Evolutionary conservation across 1,140 invertebrate genomes (phyloP).

Genomic region (Octopus sinensis): DNA sequence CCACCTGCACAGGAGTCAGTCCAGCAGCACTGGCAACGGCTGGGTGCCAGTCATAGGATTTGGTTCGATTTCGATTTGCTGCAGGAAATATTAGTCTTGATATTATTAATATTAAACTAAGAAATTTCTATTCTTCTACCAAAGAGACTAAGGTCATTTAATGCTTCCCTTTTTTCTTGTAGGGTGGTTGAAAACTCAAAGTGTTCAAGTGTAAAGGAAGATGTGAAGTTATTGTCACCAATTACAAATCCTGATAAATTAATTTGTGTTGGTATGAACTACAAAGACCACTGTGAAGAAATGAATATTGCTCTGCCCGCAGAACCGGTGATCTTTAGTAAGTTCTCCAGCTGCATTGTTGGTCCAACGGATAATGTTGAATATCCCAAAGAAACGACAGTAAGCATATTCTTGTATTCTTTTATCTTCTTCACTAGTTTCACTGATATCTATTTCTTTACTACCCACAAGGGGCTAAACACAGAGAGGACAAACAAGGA

Average conservation of each 20-base stretch:
- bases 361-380: constrained; percentile 73
- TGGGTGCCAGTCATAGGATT: too few species aligned
- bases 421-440: too few species aligned
- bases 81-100: too few species aligned
- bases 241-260: constrained; percentile 74
- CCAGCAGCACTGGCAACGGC: too few species aligned
- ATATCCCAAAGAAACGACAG: constrained; percentile 67
- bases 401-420: constrained; percentile 17
- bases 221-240: constrained; percentile 56
- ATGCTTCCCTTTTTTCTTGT: constrained; percentile 13
- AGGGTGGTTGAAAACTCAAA: constrained; percentile 40
- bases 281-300: constrained; percentile 75
- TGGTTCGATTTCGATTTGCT: too few species aligned
- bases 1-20: too few species aligned
- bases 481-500: too few species aligned
- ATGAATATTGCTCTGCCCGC: constrained; percentile 70
- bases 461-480: too few species aligned
- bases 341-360: constrained; percentile 75
- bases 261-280: constrained; percentile 76
- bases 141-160: too few species aligned
- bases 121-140: too few species aligned
- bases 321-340: constrained; percentile 76
- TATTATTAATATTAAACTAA: too few species aligned
- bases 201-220: constrained; percentile 33
- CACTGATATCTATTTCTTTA: too few species aligned